Conservation (phyloP, 2,888 invertebrate species). For the Spialia ferax region DNA sequence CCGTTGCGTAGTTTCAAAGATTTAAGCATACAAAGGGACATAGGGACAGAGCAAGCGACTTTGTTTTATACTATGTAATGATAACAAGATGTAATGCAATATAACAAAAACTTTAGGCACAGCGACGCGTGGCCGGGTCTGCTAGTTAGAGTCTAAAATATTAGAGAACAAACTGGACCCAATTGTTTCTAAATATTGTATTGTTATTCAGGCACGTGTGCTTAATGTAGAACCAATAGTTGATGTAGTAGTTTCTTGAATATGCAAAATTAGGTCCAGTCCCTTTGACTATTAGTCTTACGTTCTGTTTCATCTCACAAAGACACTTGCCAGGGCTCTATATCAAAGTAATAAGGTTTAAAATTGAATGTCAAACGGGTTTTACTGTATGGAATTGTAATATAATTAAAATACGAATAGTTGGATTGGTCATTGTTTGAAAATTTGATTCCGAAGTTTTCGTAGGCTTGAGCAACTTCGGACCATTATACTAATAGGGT, state of each 20-base stretch:
- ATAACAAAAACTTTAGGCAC: no score
- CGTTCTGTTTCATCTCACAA: neutral
- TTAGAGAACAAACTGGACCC: no score
- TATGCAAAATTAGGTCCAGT: constrained; percentile 20
- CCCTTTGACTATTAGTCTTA: constrained; percentile 11
- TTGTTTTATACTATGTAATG: no score
- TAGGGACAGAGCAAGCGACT: no score
- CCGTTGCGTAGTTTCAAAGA: no score
- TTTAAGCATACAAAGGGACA: no score
- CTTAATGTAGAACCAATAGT: constrained; percentile 13
- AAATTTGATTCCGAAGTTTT: constrained; percentile 13
- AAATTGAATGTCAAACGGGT: neutral
- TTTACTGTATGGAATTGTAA: constrained; percentile 1
- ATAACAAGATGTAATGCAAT: no score
- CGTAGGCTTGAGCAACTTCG: neutral
- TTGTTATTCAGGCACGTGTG: neutral
- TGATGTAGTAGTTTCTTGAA: constrained; percentile 9
- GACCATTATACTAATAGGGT: constrained; percentile 15
- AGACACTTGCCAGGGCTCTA: neutral
- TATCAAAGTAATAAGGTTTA: neutral
- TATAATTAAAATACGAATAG: constrained; percentile 21
- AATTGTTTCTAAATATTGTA: neutral
- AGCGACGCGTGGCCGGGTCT: no score
- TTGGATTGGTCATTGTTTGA: constrained; percentile 16
- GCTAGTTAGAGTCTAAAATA: no score